Evolutionary conservation across 2,888 invertebrate species (phyloP).

Genomic region (Hemistola chrysoprasaria): DNA sequence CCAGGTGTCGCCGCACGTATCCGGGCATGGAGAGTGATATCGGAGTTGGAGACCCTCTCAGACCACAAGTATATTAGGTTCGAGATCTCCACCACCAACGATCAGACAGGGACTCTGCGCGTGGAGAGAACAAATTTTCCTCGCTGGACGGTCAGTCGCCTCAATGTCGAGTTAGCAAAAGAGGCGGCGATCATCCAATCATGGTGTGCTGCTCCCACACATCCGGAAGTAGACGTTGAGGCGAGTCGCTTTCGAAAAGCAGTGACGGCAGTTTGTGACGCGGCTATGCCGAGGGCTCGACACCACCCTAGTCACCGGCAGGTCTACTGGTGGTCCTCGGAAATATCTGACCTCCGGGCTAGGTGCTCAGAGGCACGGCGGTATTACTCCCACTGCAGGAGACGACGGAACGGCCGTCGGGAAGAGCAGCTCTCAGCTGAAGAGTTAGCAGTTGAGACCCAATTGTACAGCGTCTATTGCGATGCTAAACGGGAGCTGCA

Average conservation of each 20-base stretch:
- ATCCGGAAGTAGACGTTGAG: not conserved
- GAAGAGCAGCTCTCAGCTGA: not conserved
- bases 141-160: not conserved
- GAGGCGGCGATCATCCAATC: no score
- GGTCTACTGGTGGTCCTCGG: constrained; percentile 1
- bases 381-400: constrained; percentile 1
- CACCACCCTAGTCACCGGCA: not conserved
- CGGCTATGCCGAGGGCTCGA: not conserved
- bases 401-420: not conserved
- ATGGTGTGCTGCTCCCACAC: no score
- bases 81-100: not conserved
- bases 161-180: no score
- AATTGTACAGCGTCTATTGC: no score
- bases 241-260: not conserved
- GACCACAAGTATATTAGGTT: constrained; percentile 6
- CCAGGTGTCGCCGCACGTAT: no score
- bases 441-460: no score
- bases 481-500: not conserved
- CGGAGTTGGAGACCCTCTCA: no score
- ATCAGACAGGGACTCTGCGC: no score
- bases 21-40: no score
- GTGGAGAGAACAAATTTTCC: no score
- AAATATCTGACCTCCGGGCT: no score
- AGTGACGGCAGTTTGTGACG: constrained; percentile 1
- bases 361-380: no score